Evolutionary conservation across 2,797 vertebrate genomes (phyloP).

Genomic region (Tympanoctomys barrerae): DNA sequence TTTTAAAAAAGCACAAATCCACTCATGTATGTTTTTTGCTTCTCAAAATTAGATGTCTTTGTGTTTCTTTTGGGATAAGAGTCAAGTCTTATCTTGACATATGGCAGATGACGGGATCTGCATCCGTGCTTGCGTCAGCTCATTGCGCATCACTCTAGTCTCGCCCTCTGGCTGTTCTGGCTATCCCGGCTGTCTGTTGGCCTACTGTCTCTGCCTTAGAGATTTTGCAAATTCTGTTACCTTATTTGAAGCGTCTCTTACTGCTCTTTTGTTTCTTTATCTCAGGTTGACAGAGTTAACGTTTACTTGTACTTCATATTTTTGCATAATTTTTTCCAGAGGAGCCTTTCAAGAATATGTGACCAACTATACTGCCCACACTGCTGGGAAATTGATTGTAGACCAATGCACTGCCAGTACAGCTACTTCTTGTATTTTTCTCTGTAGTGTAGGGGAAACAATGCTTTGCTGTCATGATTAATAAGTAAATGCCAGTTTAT

Average conservation of each 20-base stretch:
- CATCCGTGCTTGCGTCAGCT: background rate
- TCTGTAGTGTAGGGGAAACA: background rate
- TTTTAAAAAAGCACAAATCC: background rate
- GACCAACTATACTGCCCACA: too few species aligned
- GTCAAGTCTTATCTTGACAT: background rate
- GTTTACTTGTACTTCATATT: background rate
- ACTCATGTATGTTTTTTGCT: background rate
- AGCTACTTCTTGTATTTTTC: background rate
- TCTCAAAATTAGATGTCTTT: background rate
- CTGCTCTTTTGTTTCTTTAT: background rate
- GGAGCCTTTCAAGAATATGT: background rate
- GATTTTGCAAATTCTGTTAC: background rate
- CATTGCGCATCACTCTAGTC: background rate
- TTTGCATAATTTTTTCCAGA: background rate
- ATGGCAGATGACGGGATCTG: background rate
- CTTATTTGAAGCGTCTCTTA: background rate
- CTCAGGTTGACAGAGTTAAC: background rate
- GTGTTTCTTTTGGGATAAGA: background rate
- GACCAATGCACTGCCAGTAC: background rate
- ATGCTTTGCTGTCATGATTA: slow-evolving; percentile 35
- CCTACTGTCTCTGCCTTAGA: background rate
- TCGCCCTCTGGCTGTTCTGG: background rate
- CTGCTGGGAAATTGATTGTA: background rate
- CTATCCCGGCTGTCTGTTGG: background rate
- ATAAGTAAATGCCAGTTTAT: background rate